A percentile compares a stretch with the other conserved stretches of the same genome.
Evolutionary conservation across 2,113 vertebrate genomes (phyloP).

Genomic region (Microtus pennsylvanicus): DNA sequence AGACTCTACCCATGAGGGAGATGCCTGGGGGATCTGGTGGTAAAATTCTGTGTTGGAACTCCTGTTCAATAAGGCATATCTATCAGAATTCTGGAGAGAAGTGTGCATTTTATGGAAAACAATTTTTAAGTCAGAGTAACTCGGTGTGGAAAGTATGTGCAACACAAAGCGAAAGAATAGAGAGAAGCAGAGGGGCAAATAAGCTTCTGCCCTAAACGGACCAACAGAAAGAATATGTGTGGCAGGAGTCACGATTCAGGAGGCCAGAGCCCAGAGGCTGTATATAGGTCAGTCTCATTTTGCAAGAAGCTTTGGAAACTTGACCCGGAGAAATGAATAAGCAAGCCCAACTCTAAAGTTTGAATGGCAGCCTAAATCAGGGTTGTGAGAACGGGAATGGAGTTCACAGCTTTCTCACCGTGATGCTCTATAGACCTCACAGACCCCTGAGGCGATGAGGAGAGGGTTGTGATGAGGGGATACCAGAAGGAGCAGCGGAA

Average conservation of each 20-base stretch:
- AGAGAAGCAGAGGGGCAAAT: not conserved
- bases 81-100: not conserved
- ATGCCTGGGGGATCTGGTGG: not conserved
- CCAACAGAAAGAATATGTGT: not conserved
- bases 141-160: not conserved
- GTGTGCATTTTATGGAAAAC: not conserved
- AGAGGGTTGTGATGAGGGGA: not conserved
- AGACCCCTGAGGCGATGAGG: not conserved
- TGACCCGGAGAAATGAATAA: not conserved
- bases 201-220: not conserved
- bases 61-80: not conserved
- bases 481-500: conserved; percentile 1
- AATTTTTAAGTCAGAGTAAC: not conserved
- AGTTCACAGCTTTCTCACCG: not conserved
- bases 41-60: not conserved
- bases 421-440: not conserved
- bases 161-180: not conserved
- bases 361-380: not conserved
- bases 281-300: not conserved
- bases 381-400: not conserved
- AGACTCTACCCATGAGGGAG: not conserved
- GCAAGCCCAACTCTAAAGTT: not conserved
- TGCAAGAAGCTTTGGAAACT: conserved; percentile 38
- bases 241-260: not conserved
- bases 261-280: not conserved